Base-by-base conservation (phyloP, 2,113 vertebrate genomes). In the Gulo gulo region DNA sequence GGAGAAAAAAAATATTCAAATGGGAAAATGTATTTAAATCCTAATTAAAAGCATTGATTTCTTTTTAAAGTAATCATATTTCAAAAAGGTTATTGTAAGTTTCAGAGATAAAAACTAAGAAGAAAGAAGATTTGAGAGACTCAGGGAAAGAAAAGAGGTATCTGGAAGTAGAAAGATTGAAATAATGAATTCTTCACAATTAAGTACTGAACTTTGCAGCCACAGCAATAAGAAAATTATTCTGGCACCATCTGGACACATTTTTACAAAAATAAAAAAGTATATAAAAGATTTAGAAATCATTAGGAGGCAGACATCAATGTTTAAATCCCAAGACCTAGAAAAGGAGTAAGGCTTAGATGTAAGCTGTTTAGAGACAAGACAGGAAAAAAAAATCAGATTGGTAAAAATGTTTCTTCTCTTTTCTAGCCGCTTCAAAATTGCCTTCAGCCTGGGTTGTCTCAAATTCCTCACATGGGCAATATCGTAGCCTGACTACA, bases 161-260 rank as follows among this genome's bases (percentile, higher is more conserved):
- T 69, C 11, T 5, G 14, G 36, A 65, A 52, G 8, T 52, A 92
- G 61, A 69, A 97, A 61, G 29, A 97, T n/a, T 95, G 74, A 97
- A 88, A 76, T 88, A 89, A 31, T 59, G 87, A 78, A 83, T 96
- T 98, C 93, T 98, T 97, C 95, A 98, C 65, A 97, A 88, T 97
- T 98, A 98, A 98, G 96, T 95, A 96, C 91, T 98, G 88, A 97
- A 95, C 94, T n/a, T 74, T 98, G 97, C 59, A 98, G 95, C 88
- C 97, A 95, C 90, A 96, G 97, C 97, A 98, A 98, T 97, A 98
- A 98, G 97, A 98, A 99, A 98, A 98, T 98, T 85, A 98, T 98
- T 98, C 96, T 98, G 26, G 0, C 94, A 98, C 98, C 98, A 98
- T 98, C 98, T 98, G 98, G 97, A 98, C 96, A 97, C 88, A 97